phyloP scores from a whole-genome alignment of 64 coral and sea anemone genomes.

The Catalaphyllia jardinei region DNA sequence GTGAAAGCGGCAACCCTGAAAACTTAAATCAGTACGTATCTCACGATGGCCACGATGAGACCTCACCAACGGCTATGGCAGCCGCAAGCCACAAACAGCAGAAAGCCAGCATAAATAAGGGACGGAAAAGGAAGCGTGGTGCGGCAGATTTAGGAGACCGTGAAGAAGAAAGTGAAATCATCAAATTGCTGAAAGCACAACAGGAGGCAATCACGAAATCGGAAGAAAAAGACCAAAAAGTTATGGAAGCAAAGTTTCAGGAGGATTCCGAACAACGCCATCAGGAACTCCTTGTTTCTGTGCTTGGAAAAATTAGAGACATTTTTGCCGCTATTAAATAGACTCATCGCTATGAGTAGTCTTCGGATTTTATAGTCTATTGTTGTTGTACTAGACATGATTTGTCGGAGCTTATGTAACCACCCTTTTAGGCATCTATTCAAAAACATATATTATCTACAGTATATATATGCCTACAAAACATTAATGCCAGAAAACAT shows the following conservation, averaged over 20 bases:
- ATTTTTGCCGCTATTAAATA: constrained; percentile 19
- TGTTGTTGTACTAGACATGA: background rate
- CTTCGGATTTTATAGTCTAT: background rate
- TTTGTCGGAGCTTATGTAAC: background rate
- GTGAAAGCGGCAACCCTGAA: background rate
- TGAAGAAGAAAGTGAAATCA: constrained; percentile 2
- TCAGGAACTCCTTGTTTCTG: constrained; percentile 19
- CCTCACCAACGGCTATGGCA: background rate
- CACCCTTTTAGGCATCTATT: too few relatives aligned
- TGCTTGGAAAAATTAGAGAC: constrained; percentile 17
- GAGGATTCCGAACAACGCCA: background rate
- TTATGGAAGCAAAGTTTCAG: constrained; percentile 20
- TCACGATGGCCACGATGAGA: too few relatives aligned
- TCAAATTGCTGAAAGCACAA: constrained; percentile 13
- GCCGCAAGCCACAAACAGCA: background rate
- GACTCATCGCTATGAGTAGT: background rate
- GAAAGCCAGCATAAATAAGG: constrained; percentile 20
- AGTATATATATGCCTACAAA: too few relatives aligned
- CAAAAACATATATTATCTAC: too few relatives aligned
- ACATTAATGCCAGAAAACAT: too few relatives aligned
- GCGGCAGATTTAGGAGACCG: background rate
- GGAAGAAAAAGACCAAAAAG: constrained; percentile 59
- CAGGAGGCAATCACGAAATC: constrained; percentile 38
- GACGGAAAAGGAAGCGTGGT: constrained; percentile 22
- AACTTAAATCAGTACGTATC: background rate